These are phyloP conservation scores for Heteromurus nitidus DNA, from an alignment of 2,888 invertebrate genomes.

Conservation along the genomic window DNA sequence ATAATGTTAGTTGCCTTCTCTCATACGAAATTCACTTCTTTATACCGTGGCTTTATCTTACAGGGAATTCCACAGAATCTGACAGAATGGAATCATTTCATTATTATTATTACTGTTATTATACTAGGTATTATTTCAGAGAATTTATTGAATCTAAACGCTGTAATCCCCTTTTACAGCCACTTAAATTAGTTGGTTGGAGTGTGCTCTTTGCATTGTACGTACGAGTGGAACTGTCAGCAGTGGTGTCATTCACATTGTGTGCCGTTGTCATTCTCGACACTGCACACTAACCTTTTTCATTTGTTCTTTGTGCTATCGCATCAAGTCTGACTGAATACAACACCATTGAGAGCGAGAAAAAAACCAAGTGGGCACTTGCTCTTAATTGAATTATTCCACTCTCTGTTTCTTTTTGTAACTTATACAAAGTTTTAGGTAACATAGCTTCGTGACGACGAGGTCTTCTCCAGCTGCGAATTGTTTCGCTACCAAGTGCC, in stretches of 20 bases:
- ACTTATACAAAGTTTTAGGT: slow-evolving; percentile 34
- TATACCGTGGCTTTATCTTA: background rate
- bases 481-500: no score
- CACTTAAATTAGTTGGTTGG: slow-evolving; percentile 61
- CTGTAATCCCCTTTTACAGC: slow-evolving; percentile 67
- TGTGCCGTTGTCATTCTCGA: slow-evolving; percentile 11
- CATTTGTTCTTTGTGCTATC: slow-evolving; percentile 18
- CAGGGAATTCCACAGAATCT: slow-evolving; percentile 62
- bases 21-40: background rate
- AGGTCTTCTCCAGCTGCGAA: no score
- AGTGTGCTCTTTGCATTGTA: slow-evolving; percentile 42
- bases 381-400: slow-evolving; percentile 62
- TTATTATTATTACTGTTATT: slow-evolving; percentile 65
- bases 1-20: background rate
- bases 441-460: no score
- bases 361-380: slow-evolving; percentile 60
- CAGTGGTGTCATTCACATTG: slow-evolving; percentile 56
- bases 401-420: slow-evolving; percentile 13
- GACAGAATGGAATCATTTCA: slow-evolving; percentile 64
- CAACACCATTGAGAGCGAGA: slow-evolving; percentile 7
- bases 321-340: background rate
- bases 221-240: slow-evolving; percentile 56
- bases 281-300: slow-evolving; percentile 31
- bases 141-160: slow-evolving; percentile 66
- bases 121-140: slow-evolving; percentile 59